These are phyloP conservation scores for Salminus brasiliensis DNA, from an alignment of 2,113 vertebrate species.

Conservation along the genomic window DNA sequence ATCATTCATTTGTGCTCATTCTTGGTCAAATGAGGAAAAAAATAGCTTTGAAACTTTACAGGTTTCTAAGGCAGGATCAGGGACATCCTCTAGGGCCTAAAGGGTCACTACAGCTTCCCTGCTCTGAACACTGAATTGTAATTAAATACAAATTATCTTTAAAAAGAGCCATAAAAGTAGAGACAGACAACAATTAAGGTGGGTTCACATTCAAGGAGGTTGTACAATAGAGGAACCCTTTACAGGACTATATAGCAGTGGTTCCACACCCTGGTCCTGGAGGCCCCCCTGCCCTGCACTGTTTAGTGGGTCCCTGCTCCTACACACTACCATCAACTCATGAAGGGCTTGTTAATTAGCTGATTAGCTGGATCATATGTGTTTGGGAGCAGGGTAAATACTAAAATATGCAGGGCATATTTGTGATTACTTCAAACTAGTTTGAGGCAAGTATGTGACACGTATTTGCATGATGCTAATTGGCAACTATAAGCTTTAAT, in stretches of 20 bases:
- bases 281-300: too few relatives aligned
- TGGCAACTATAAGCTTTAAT: not conserved
- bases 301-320: too few relatives aligned
- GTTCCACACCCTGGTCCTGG: too few relatives aligned
- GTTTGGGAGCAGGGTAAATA: too few relatives aligned
- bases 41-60: not conserved
- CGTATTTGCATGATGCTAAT: not conserved
- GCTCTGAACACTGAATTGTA: not conserved
- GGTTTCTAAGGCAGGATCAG: not conserved
- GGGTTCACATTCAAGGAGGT: too few relatives aligned
- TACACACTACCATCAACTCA: not conserved
- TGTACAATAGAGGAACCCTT: too few relatives aligned
- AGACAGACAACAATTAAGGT: too few relatives aligned
- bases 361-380: too few relatives aligned
- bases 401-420: too few relatives aligned
- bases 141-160: too few relatives aligned
- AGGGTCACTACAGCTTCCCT: not conserved
- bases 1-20: constrained; percentile 8
- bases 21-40: constrained; percentile 24
- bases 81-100: not conserved
- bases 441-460: not conserved
- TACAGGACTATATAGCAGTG: too few relatives aligned
- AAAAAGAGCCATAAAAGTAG: too few relatives aligned
- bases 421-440: not conserved
- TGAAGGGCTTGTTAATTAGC: not conserved